Evolutionary conservation across 2,113 vertebrate genomes (phyloP).

Genomic region (Serilophus lunatus): DNA sequence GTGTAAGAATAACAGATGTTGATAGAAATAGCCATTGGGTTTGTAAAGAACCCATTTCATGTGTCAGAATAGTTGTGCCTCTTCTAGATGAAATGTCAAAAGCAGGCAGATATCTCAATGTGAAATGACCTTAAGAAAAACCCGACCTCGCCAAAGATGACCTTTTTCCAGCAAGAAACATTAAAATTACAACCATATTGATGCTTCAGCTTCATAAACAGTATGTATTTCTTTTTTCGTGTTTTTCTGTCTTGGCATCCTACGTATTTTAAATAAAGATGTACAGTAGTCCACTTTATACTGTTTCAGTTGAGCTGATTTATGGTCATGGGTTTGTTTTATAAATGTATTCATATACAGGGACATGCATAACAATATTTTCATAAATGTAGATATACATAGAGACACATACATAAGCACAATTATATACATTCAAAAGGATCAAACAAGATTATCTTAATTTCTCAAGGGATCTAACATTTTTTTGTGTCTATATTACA

Average conservation of each 20-base stretch:
- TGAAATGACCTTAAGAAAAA: conserved; percentile 78
- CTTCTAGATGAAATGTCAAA: conserved; percentile 72
- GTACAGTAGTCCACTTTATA: conserved; percentile 20
- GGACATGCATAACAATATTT: conserved; percentile 51
- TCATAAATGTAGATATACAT: conserved; percentile 43
- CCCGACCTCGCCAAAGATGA: conserved; percentile 71
- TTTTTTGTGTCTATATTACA: conserved; percentile 57
- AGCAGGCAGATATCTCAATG: conserved; percentile 70
- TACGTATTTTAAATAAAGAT: conserved; percentile 68
- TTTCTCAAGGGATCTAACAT: conserved; percentile 56
- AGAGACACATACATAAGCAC: conserved; percentile 29
- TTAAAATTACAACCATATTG: conserved; percentile 74
- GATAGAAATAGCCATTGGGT: conserved; percentile 76
- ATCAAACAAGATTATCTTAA: conserved; percentile 50
- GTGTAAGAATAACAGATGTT: conserved; percentile 70
- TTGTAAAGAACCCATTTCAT: conserved; percentile 73
- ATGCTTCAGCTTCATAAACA: conserved; percentile 71
- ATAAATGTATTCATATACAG: conserved; percentile 23
- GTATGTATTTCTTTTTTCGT: conserved; percentile 50
- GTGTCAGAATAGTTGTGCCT: conserved; percentile 75
- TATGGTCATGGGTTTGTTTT: conserved; percentile 39
- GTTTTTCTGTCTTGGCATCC: conserved; percentile 43
- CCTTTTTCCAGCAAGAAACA: conserved; percentile 73
- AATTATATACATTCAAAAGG: conserved; percentile 30
- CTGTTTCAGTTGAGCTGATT: conserved; percentile 43